These are phyloP conservation scores for Eristalis arbustorum DNA, from an alignment of 2,888 invertebrate species.

Conservation along the genomic window DNA sequence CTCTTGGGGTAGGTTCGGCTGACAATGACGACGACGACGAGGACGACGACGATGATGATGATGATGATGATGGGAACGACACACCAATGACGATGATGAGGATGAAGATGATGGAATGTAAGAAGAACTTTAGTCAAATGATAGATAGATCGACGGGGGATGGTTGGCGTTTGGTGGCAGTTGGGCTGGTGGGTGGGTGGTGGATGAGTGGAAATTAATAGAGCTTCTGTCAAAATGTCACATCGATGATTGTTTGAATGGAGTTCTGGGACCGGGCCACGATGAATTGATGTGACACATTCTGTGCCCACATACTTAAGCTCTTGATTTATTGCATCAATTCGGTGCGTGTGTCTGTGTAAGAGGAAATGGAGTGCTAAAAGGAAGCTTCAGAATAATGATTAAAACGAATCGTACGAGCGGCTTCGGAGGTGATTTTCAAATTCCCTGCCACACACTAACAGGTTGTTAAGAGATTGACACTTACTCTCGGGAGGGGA, in stretches of 20 bases:
- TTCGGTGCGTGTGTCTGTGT: constrained; percentile 26
- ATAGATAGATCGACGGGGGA: constrained; percentile 59
- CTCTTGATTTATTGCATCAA: constrained; percentile 59
- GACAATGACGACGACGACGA: background rate
- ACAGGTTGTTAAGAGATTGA: background rate
- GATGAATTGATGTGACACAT: constrained; percentile 64
- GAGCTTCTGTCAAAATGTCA: constrained; percentile 67
- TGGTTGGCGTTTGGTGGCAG: background rate
- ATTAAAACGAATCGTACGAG: background rate
- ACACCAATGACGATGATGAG: constrained; percentile 24
- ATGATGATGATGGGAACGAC: background rate
- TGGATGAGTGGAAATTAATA: constrained; percentile 55
- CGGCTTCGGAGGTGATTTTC: background rate
- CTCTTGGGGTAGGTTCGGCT: constrained; percentile 40
- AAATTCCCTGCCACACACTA: background rate
- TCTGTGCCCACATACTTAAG: constrained; percentile 60
- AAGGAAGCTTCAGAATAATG: background rate
- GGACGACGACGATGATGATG: constrained; percentile 6
- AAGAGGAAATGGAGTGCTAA: background rate
- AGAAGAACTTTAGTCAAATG: constrained; percentile 59
- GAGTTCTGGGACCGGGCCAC: constrained; percentile 51
- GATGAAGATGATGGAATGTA: constrained; percentile 2
- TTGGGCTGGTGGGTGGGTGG: no score
- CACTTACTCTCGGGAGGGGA: background rate
- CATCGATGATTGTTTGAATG: constrained; percentile 69